phyloP scores from a whole-genome alignment of 2,113 vertebrate species.

The Psittacula cyanocephala region DNA sequence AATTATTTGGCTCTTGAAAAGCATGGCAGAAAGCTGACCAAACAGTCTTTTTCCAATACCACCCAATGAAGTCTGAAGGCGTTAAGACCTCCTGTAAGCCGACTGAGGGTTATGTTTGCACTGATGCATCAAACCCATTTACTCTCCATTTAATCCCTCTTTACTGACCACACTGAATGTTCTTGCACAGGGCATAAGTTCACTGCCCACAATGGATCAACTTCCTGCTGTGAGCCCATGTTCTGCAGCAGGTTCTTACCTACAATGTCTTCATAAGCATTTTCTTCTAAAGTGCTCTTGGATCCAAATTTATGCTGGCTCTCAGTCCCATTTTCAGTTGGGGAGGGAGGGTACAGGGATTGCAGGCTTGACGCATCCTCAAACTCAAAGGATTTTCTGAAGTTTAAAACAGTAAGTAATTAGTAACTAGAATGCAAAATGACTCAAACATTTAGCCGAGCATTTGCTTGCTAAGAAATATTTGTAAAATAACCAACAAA shows the following conservation, averaged over 20 bases:
- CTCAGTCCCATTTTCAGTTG: constrained; percentile 91
- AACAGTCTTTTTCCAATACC: constrained; percentile 2
- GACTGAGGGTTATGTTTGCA: not conserved
- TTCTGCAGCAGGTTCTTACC: constrained; percentile 78
- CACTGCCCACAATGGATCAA: not conserved
- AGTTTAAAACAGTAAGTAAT: constrained; percentile 46
- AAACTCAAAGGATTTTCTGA: constrained; percentile 92
- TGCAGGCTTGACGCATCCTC: constrained; percentile 89
- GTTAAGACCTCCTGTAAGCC: not conserved
- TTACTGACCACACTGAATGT: not conserved
- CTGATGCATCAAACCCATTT: not conserved
- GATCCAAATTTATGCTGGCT: constrained; percentile 84
- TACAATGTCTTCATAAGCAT: constrained; percentile 96
- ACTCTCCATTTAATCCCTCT: not conserved
- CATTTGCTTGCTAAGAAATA: not conserved
- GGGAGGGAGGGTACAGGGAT: constrained; percentile 87
- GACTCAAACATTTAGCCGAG: not conserved
- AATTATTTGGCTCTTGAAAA: not conserved
- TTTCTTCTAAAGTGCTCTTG: constrained; percentile 98
- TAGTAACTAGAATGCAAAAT: not conserved
- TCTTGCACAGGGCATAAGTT: not conserved
- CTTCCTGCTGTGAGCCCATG: not conserved
- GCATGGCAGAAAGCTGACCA: not conserved
- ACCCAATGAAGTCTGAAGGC: not conserved
- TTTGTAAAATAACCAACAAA: not conserved